Conservation (phyloP, 2,113 vertebrate genomes). For the Odocoileus virginianus region DNA sequence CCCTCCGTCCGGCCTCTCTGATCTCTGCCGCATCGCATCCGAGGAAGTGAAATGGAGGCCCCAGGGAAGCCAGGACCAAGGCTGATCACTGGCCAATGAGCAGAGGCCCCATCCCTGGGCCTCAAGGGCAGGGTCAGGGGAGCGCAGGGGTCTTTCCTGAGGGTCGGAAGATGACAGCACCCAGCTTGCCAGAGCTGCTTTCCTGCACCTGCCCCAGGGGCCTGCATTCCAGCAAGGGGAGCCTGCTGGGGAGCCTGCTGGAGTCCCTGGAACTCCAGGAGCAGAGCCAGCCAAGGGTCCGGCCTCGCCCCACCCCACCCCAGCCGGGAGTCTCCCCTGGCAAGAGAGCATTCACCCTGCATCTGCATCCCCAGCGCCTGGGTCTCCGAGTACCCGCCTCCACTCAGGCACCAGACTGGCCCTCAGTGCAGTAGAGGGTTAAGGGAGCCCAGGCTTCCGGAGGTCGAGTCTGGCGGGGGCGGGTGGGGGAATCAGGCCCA, state of each 20-base stretch:
- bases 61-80: neutral
- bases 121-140: neutral
- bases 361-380: neutral
- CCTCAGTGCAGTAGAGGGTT: neutral
- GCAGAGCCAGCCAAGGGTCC: fast-evolving
- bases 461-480: neutral
- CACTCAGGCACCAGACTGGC: neutral
- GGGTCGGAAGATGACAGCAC: neutral
- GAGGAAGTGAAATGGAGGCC: neutral
- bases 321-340: fast-evolving
- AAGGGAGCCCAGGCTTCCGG: neutral
- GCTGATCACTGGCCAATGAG: neutral
- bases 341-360: too few species aligned
- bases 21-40: neutral
- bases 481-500: neutral
- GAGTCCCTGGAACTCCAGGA: neutral
- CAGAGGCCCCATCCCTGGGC: neutral
- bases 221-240: neutral
- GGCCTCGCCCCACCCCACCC: fast-evolving
- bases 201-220: neutral
- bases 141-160: neutral
- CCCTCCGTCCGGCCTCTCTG: neutral
- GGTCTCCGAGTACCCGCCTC: too few species aligned
- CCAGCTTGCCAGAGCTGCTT: neutral
- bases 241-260: too few species aligned